phyloP scores from a whole-genome alignment of 2,888 invertebrate species.

The Tetranychus piercei region DNA sequence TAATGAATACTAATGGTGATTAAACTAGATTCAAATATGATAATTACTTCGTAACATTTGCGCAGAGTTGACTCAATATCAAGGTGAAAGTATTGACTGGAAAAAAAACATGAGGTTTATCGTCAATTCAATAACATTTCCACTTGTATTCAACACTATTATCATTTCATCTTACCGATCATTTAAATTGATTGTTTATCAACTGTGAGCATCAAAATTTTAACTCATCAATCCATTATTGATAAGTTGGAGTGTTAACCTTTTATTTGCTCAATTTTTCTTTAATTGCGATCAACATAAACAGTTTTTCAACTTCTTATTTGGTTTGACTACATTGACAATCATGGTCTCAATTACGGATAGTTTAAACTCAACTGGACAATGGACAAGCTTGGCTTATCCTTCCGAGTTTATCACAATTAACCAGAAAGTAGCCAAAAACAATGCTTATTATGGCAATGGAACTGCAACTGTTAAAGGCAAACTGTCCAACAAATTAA shows the following conservation, averaged over 20 bases:
- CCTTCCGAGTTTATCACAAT: slow-evolving; percentile 15
- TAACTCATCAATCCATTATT: too few species aligned
- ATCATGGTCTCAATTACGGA: slow-evolving; percentile 4
- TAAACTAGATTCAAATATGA: too few species aligned
- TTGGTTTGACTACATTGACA: background rate
- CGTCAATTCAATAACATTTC: too few species aligned
- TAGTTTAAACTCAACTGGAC: slow-evolving; percentile 4
- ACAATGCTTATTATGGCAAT: slow-evolving; percentile 16
- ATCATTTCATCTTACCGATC: too few species aligned
- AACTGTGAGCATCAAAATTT: too few species aligned
- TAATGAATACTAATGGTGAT: background rate
- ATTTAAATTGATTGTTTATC: too few species aligned
- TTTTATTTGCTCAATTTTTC: background rate
- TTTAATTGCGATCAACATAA: background rate
- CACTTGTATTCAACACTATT: too few species aligned
- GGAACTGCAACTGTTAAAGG: background rate
- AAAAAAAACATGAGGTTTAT: too few species aligned
- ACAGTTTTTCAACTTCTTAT: background rate
- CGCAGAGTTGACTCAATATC: too few species aligned
- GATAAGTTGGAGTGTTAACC: too few species aligned
- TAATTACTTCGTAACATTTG: too few species aligned
- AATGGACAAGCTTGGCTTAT: background rate
- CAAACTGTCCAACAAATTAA: background rate
- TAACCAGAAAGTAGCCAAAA: slow-evolving; percentile 22
- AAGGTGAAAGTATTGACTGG: too few species aligned